Evolutionary conservation across 1,140 invertebrate species (phyloP), one percentile per base, ranked within the genome.

Genomic region (Formica selysi): DNA sequence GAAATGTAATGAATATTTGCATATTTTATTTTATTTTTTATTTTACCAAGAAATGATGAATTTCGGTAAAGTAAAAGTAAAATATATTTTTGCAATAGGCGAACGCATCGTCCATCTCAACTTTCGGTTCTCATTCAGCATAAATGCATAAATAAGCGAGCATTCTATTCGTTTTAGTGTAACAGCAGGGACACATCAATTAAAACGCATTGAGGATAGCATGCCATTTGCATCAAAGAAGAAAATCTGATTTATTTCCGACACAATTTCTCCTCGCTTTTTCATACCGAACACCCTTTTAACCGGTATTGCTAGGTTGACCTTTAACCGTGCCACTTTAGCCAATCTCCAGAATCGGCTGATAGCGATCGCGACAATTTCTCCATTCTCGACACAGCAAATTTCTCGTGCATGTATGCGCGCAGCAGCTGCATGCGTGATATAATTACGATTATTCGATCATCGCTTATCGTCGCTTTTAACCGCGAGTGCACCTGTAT

Each of bases 351-450:
- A 44, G 71, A 68, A 76, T 41, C 29, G 29, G n/a, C 57, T 44
- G 68, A 81, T 65, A 73, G 79, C 70, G 64, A 89, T 88, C 88
- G 71, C 44, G 41, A 80, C 36, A 79, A 64, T 84, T 84, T 89
- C 84, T 85, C 61, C n/a, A 48, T 41, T 29, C 78, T 51, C 16
- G 29, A 41, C n/a, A 41, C 59, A 54, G 26, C n/a, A 22, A 83
- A 74, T 80, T 80, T 71, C 22, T 41, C 65, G 13, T 32, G n/a
- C 26, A 26, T 83, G 68, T 57, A 38, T 54, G 19, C 29, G 41
- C 36, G 74, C 59, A 6, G 61, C 85, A 79, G 59, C 74, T 85
- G 74, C 57, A 54, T 41, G 44, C 38, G 54, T 44, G 19, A 83
- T 73, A 61, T 74, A 74, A 83, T 74, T 83, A 83, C 44, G 36